Percentiles rank a stretch among this genome's conserved stretches.
Conservation (phyloP, 2,888 invertebrate species). For the Unio pictorum region DNA sequence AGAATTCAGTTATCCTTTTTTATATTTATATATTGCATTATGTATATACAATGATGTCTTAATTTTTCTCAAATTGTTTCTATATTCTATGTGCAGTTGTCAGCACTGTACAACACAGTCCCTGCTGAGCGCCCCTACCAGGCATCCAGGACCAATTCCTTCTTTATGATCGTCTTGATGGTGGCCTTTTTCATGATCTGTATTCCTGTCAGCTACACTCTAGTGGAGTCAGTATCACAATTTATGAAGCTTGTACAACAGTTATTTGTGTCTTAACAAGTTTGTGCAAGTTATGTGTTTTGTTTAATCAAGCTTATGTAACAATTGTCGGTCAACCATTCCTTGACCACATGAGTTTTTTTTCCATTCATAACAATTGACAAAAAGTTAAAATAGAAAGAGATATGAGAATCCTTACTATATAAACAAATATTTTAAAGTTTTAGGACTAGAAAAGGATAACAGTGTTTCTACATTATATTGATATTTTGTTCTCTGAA, state of each 20-base stretch:
- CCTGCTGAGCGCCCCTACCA: conserved; percentile 54
- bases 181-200: conserved; percentile 61
- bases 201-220: conserved; percentile 59
- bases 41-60: no score
- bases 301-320: not conserved
- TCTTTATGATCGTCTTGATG: conserved; percentile 65
- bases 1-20: no score
- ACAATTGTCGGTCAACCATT: not conserved
- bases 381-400: no score
- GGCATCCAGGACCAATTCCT: conserved; percentile 54
- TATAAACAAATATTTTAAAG: no score
- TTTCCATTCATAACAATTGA: no score
- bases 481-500: no score
- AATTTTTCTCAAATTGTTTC: no score
- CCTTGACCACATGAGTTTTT: no score
- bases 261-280: not conserved
- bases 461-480: no score
- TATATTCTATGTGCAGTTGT: conserved; percentile 41
- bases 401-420: no score
- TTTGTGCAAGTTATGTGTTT: not conserved
- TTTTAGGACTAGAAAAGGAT: no score
- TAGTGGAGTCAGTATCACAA: conserved; percentile 51
- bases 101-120: conserved; percentile 52
- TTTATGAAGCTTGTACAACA: not conserved
- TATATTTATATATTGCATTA: no score